Conservation (phyloP, 2,888 invertebrate genomes). For the Tholera decimalis region DNA sequence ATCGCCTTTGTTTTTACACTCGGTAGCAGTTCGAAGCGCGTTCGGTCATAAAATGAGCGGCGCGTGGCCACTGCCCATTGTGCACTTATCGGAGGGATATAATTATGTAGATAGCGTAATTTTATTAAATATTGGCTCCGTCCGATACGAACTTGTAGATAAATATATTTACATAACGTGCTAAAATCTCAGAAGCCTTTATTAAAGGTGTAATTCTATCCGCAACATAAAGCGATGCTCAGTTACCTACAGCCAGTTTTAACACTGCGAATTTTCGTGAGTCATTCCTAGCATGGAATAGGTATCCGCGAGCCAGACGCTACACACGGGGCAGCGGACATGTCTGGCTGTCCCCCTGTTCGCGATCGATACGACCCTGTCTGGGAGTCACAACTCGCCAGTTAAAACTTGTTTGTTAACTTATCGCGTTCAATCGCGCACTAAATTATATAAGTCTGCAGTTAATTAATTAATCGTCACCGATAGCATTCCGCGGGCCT, state of each 20-base stretch:
- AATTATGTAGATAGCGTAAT: slow-evolving; percentile 40
- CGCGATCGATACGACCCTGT: slow-evolving; percentile 55
- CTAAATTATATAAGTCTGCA: slow-evolving; percentile 18
- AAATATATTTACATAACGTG: background rate
- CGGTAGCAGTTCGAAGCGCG: slow-evolving; percentile 12
- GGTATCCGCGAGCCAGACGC: slow-evolving; percentile 18
- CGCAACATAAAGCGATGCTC: background rate
- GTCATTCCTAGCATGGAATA: slow-evolving; percentile 19
- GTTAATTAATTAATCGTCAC: slow-evolving; percentile 45
- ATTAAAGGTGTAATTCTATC: background rate
- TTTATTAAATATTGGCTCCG: slow-evolving; percentile 37
- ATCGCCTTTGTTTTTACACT: slow-evolving; percentile 12
- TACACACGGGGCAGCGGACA: background rate
- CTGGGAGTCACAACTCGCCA: slow-evolving; percentile 36
- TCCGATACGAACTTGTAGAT: background rate
- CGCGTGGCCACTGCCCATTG: slow-evolving; percentile 8
- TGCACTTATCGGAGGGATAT: slow-evolving; percentile 36
- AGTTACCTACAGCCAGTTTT: background rate
- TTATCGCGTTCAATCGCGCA: slow-evolving; percentile 26
- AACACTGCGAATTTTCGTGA: slow-evolving; percentile 21
- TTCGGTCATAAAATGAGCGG: slow-evolving; percentile 5
- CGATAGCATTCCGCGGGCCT: slow-evolving; percentile 34
- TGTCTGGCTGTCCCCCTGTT: slow-evolving; percentile 35
- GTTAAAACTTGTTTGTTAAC: slow-evolving; percentile 8
- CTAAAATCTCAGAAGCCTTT: background rate